Evolutionary conservation across 2,113 vertebrate species (phyloP).

Genomic region (Spea bombifrons): DNA sequence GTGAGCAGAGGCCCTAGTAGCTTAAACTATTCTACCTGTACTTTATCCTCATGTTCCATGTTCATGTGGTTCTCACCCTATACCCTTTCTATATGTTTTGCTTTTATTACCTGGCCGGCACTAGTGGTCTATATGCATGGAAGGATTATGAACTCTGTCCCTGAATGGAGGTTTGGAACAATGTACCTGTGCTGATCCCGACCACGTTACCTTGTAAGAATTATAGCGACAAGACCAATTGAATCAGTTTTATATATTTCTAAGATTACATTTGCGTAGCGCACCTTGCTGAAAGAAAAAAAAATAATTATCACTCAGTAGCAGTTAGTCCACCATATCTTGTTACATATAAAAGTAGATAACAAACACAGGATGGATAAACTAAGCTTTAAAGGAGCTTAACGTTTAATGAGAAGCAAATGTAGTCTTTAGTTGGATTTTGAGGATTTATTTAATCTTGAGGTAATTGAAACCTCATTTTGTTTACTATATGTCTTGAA

Average conservation of each 20-base stretch:
- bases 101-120: no score
- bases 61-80: no score
- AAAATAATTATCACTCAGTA: neutral
- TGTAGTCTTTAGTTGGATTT: neutral
- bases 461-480: neutral
- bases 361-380: neutral
- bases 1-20: no score
- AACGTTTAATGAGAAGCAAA: neutral
- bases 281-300: neutral
- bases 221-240: neutral
- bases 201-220: no score
- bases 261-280: neutral
- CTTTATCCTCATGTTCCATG: no score
- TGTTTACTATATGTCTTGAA: neutral
- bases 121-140: no score
- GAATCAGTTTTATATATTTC: neutral
- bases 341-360: neutral
- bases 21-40: no score
- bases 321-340: neutral
- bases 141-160: no score
- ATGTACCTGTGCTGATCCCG: no score
- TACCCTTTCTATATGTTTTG: no score
- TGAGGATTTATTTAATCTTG: neutral
- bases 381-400: neutral
- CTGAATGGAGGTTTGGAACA: no score